Conservation (phyloP, 2,113 vertebrate genomes). For the Thunnus thynnus region DNA sequence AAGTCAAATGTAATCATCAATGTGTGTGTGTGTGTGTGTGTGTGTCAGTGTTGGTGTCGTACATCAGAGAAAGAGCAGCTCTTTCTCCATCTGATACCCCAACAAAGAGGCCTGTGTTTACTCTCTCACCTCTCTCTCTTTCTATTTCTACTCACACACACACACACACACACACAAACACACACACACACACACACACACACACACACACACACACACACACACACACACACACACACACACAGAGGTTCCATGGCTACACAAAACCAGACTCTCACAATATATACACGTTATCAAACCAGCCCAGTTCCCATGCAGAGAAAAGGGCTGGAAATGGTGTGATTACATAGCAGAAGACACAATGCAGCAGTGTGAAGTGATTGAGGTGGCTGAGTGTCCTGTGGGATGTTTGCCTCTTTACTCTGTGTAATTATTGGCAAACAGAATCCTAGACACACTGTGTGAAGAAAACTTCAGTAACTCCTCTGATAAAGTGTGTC, state of each 20-base stretch:
- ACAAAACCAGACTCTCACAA: constrained; percentile 1
- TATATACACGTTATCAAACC: background rate
- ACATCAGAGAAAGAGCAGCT: constrained; percentile 1
- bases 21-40: too few relatives aligned
- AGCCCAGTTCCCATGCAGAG: constrained; percentile 3
- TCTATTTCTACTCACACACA: background rate
- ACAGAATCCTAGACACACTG: too few relatives aligned
- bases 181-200: too few relatives aligned
- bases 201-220: too few relatives aligned
- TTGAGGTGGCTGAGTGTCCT: too few relatives aligned
- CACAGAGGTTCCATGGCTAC: constrained; percentile 5
- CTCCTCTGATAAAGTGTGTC: too few relatives aligned
- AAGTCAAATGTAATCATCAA: too few relatives aligned
- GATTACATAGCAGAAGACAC: background rate
- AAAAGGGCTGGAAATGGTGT: background rate
- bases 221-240: background rate
- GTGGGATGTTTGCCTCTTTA: too few relatives aligned
- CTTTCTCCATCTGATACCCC: constrained; percentile 7
- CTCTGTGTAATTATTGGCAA: too few relatives aligned
- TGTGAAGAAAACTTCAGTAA: too few relatives aligned
- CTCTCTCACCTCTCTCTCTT: background rate
- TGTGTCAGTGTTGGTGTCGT: too few relatives aligned
- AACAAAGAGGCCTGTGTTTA: constrained; percentile 34
- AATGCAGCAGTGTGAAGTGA: background rate
- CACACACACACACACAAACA: too few relatives aligned